phyloP scores from a whole-genome alignment of 2,113 vertebrate species.

The Butorides virescens region DNA sequence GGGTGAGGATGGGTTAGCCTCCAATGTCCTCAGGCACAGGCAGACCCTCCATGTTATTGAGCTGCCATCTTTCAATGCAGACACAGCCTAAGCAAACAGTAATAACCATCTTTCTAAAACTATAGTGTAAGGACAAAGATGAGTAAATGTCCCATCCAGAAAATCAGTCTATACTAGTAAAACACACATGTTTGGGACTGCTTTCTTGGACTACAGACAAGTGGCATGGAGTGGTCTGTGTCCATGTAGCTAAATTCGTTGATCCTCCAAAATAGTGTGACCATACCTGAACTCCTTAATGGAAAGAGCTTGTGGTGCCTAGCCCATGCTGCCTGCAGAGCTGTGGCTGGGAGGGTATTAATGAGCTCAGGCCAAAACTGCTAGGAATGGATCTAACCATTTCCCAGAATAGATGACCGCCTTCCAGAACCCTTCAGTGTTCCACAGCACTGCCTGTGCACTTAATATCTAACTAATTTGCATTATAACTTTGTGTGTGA shows the following conservation, averaged over 20 bases:
- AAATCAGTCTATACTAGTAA: neutral
- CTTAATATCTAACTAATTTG: neutral
- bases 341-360: neutral
- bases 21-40: fast-evolving
- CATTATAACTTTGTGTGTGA: neutral
- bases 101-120: neutral
- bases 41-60: neutral
- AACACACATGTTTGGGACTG: neutral
- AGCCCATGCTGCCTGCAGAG: neutral
- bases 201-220: neutral
- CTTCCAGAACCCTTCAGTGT: neutral
- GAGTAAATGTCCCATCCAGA: neutral
- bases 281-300: neutral
- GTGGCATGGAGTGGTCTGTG: neutral
- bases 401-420: neutral
- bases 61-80: neutral
- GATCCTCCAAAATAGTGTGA: neutral
- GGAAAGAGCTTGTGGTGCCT: fast-evolving
- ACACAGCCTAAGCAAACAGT: neutral
- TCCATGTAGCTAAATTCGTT: neutral
- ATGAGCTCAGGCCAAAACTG: neutral
- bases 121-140: neutral
- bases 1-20: neutral
- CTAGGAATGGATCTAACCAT: neutral
- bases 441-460: neutral